Evolutionary conservation across 2,113 vertebrate genomes (phyloP), one percentile per base, ranked within the genome.

Genomic region (Formicarius rufipectus): DNA sequence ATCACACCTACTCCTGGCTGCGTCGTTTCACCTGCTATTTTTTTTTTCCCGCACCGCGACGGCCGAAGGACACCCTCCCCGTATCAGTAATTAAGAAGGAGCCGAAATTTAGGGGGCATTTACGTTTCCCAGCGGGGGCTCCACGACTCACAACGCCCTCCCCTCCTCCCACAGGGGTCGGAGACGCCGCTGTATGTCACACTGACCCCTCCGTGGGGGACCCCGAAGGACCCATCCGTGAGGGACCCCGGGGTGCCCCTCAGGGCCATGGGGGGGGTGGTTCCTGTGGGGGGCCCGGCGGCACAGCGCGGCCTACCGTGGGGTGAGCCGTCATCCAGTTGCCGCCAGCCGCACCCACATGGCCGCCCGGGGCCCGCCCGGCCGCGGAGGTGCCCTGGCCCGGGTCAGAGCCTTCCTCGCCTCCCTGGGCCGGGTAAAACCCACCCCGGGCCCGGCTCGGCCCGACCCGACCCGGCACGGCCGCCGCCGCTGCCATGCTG

Each of bases 241-340:
- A 13, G 20, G 55, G 17, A 18, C 12, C 4, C n/a, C 16, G 10
- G 28, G n/a, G 10, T 7, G 52, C 19, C 20, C 28, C 59, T 40
- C 12, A 28, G 10, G 21, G 39, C 58, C 27, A 44, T 2, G 7
- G 19, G 14, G 7, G 19, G 14, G 22, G 47, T 4, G 5, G 45
- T 72, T 10, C 33, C 56, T 14, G 55, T 6, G 27, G 25, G 67
- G 40, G 14, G 6, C 8, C 16, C 7, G 49, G 4, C 2, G 11
- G 71, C 39, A 68, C 4, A 49, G 11, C 12, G 27, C 52, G 66
- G 24, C 97, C 55, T 81, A 96, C 97, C 96, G 84, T 52, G 39
- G 96, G 97, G 60, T 96, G 96, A 28, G 28, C 6, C 39, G 56
- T 58, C 82, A 95, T 85, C 97, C 95, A 96, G 80, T 91, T 94